These are phyloP conservation scores for Synergus japonicus DNA, from an alignment of 2,888 invertebrate species.

Conservation along the genomic window DNA sequence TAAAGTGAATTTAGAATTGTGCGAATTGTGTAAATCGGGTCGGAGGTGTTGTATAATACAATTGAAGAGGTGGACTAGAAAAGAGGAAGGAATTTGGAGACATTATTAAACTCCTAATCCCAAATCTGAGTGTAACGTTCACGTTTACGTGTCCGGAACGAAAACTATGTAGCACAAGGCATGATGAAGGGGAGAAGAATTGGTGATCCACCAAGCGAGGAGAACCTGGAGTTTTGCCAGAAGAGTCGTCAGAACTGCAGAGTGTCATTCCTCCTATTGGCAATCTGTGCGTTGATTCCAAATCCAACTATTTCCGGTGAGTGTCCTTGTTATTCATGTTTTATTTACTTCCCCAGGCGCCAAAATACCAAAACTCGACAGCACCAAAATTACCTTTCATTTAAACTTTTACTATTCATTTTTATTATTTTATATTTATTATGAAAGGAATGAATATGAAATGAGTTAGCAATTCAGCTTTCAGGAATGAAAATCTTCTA, in stretches of 20 bases:
- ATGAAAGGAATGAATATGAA: neutral
- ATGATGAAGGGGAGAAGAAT: constrained; percentile 73
- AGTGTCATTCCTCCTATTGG: constrained; percentile 65
- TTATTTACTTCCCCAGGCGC: constrained; percentile 33
- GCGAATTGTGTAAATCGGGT: neutral
- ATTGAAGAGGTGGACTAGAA: constrained; percentile 39
- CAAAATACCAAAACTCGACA: constrained; percentile 27
- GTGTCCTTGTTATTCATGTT: constrained; percentile 54
- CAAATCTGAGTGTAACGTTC: constrained; percentile 62
- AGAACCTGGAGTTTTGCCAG: constrained; percentile 65
- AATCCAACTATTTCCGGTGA: constrained; percentile 68
- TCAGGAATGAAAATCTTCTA: too few species aligned
- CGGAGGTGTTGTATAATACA: constrained; percentile 11
- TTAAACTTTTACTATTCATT: neutral
- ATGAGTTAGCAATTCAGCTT: neutral
- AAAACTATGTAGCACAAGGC: constrained; percentile 71
- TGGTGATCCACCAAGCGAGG: constrained; percentile 66
- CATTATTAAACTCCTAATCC: constrained; percentile 64
- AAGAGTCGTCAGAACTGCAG: constrained; percentile 61
- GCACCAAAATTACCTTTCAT: constrained; percentile 29
- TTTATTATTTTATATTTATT: neutral
- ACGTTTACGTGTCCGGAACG: constrained; percentile 67
- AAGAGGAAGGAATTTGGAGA: constrained; percentile 54
- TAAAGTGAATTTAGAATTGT: neutral
- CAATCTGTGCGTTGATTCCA: constrained; percentile 68